These are phyloP conservation scores for Motacilla tschutschensis DNA, from an alignment of 2,113 vertebrate genomes.

Conservation along the genomic window DNA sequence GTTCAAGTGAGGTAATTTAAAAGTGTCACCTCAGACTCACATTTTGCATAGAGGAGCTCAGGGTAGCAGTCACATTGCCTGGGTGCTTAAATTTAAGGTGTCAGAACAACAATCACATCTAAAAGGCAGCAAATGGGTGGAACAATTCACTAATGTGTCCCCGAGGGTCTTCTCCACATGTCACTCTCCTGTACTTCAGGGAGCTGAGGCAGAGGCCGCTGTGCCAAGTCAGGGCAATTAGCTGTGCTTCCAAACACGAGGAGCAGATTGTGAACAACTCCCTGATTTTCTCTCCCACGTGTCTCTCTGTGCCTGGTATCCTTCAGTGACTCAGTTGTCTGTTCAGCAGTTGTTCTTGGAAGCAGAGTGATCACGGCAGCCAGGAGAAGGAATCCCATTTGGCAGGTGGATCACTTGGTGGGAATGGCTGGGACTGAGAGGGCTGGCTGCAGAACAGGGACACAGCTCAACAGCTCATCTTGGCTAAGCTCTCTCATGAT, in stretches of 20 bases:
- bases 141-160: neutral
- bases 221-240: neutral
- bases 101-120: neutral
- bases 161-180: neutral
- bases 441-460: neutral
- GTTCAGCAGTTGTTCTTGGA: neutral
- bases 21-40: neutral
- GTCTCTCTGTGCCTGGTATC: neutral
- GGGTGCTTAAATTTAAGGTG: neutral
- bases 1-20: neutral
- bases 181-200: neutral
- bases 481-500: neutral
- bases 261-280: neutral
- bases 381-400: neutral
- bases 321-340: neutral
- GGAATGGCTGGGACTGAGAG: neutral
- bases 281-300: neutral
- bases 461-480: neutral
- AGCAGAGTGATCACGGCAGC: neutral
- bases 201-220: neutral
- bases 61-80: neutral
- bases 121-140: neutral
- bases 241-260: neutral
- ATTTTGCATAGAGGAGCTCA: fast-evolving
- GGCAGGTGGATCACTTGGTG: neutral